These are phyloP conservation scores for Deilephila porcellus DNA, from an alignment of 2,888 invertebrate genomes.

Conservation along the genomic window DNA sequence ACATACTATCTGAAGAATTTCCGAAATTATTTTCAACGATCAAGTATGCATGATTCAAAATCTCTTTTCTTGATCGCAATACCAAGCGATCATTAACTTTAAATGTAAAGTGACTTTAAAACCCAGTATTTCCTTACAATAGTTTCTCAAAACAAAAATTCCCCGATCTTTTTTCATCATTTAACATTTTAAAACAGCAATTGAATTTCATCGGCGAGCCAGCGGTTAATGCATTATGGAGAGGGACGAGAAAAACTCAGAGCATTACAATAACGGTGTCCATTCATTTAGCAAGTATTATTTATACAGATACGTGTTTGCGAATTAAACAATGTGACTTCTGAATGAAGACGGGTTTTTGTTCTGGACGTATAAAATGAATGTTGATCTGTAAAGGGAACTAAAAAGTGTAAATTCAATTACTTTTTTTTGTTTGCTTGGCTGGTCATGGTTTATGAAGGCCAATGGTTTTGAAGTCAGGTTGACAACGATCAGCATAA, in stretches of 20 bases:
- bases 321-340: background rate
- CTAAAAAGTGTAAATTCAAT: too few species aligned
- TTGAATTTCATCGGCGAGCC: constrained; percentile 45
- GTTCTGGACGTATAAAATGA: background rate
- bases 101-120: too few species aligned
- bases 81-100: too few species aligned
- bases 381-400: background rate
- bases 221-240: constrained; percentile 49
- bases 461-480: too few species aligned
- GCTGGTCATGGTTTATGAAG: too few species aligned
- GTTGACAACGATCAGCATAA: too few species aligned
- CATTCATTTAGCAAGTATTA: constrained; percentile 32
- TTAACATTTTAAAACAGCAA: constrained; percentile 33
- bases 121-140: too few species aligned
- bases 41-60: too few species aligned
- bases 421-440: too few species aligned
- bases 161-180: background rate
- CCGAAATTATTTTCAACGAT: too few species aligned
- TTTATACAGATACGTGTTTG: background rate
- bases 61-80: too few species aligned
- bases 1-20: too few species aligned
- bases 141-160: background rate
- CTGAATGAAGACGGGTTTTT: background rate
- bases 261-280: constrained; percentile 41
- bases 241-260: constrained; percentile 38